phyloP scores from a whole-genome alignment of 2,113 vertebrate species.

The Peucedramus taeniatus region DNA sequence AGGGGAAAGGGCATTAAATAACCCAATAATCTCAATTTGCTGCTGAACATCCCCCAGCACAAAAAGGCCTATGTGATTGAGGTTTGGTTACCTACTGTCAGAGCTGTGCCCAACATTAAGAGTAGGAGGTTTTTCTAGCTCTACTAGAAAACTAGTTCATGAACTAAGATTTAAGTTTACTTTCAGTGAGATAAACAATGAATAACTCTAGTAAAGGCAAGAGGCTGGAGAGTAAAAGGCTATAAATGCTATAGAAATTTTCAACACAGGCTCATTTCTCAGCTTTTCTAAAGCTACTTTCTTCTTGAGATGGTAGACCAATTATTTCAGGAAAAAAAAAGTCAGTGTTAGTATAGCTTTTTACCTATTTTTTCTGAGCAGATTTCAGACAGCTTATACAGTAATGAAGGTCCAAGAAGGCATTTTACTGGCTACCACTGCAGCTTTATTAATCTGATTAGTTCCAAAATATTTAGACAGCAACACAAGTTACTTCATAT shows the following conservation, averaged over 20 bases:
- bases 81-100: neutral
- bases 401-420: neutral
- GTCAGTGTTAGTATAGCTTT: neutral
- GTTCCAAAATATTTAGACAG: neutral
- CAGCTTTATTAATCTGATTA: neutral
- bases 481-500: neutral
- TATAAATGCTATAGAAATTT: neutral
- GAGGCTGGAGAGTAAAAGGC: neutral
- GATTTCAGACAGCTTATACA: neutral
- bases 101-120: neutral
- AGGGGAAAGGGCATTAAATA: neutral
- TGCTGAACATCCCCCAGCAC: neutral
- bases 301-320: neutral
- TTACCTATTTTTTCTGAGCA: neutral
- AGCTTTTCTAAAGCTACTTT: neutral
- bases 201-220: neutral
- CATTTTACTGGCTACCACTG: neutral
- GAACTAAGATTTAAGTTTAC: neutral
- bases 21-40: neutral
- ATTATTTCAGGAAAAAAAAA: neutral
- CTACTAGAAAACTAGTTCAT: neutral
- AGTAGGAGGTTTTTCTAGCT: neutral
- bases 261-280: neutral
- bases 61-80: neutral
- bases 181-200: neutral